phyloP scores from a whole-genome alignment of 2,888 invertebrate genomes.

The Andricus curvator region DNA sequence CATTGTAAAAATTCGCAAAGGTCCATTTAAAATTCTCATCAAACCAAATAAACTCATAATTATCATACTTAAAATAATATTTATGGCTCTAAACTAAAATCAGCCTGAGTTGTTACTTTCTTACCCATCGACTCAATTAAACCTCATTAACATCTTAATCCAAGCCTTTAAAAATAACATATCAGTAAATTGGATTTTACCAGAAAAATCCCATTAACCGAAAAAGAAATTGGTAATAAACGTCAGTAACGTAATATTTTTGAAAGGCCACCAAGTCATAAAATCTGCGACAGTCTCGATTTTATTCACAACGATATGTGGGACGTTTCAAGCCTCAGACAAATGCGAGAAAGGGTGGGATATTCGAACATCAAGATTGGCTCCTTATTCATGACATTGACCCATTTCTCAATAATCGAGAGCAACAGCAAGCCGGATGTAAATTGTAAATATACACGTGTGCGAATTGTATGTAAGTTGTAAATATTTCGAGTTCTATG shows the following conservation, averaged over 20 bases:
- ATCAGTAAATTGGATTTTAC: constrained; percentile 10
- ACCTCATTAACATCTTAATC: constrained; percentile 4
- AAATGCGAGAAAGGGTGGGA: constrained; percentile 53
- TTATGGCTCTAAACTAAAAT: not conserved
- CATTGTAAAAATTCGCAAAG: no score
- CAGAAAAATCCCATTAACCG: constrained; percentile 13
- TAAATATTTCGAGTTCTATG: not conserved
- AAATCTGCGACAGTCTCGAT: constrained; percentile 26
- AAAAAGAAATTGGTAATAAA: constrained; percentile 24
- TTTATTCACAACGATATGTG: constrained; percentile 8
- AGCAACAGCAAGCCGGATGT: constrained; percentile 51
- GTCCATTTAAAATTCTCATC: not conserved
- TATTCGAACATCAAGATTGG: constrained; percentile 47
- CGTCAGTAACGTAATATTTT: constrained; percentile 16
- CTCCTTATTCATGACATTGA: constrained; percentile 63
- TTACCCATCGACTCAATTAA: not conserved
- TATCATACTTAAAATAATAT: not conserved
- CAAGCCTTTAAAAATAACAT: not conserved
- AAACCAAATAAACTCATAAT: not conserved
- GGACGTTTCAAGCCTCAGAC: not conserved
- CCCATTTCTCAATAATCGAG: constrained; percentile 65
- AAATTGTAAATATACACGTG: constrained; percentile 24
- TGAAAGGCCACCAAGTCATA: constrained; percentile 16
- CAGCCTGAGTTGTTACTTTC: not conserved
- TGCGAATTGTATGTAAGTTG: not conserved